These are phyloP conservation scores for Neosilurus hyrtlii DNA, from an alignment of 2,797 vertebrate species.

Conservation along the genomic window DNA sequence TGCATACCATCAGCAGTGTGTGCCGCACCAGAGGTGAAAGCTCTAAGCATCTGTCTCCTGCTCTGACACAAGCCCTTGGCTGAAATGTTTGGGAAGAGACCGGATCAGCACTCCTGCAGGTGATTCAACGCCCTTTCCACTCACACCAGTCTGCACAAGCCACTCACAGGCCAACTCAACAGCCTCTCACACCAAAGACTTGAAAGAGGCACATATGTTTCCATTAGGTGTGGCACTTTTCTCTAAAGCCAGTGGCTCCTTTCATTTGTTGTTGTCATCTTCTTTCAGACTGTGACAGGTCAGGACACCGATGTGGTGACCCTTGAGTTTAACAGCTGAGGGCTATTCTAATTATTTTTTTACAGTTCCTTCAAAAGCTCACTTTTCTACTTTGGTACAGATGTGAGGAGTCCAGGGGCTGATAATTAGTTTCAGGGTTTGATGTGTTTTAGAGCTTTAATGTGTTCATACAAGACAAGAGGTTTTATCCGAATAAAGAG, in stretches of 20 bases:
- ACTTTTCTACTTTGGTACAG: not conserved
- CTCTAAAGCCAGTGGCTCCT: slow-evolving; percentile 48
- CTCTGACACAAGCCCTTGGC: slow-evolving; percentile 67
- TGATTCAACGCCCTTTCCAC: slow-evolving; percentile 65
- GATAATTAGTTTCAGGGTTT: not conserved
- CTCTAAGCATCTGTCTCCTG: slow-evolving; percentile 64
- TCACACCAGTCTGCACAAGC: slow-evolving; percentile 55
- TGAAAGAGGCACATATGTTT: slow-evolving; percentile 54
- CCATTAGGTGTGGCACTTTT: slow-evolving; percentile 51
- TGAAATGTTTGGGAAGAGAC: slow-evolving; percentile 58
- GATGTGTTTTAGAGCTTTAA: slow-evolving; percentile 8
- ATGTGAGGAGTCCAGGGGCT: not conserved
- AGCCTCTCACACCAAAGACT: slow-evolving; percentile 30
- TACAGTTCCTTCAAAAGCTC: not conserved
- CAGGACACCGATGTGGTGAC: slow-evolving; percentile 1
- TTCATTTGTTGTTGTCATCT: slow-evolving; percentile 41
- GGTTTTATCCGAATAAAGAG: slow-evolving; percentile 12
- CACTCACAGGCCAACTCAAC: slow-evolving; percentile 28
- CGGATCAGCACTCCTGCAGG: slow-evolving; percentile 60
- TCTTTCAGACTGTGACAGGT: slow-evolving; percentile 8
- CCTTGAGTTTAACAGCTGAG: not conserved
- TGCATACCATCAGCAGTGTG: slow-evolving; percentile 70
- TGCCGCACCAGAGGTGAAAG: slow-evolving; percentile 66
- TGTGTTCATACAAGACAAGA: slow-evolving; percentile 22
- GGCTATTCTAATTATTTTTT: not conserved